phyloP scores from a whole-genome alignment of 1,140 invertebrate species.

The Idris sp. region DNA sequence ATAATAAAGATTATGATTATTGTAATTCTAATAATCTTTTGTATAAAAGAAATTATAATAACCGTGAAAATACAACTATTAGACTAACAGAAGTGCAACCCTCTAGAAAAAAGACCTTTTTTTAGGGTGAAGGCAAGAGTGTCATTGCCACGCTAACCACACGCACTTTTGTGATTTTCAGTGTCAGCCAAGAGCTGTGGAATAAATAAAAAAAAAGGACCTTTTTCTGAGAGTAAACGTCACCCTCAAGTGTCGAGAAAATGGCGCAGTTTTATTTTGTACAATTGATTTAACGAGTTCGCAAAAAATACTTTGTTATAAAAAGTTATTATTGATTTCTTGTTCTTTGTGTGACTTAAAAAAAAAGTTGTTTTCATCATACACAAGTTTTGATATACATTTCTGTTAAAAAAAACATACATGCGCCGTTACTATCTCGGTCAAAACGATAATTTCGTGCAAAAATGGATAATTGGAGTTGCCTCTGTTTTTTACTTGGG shows the following conservation, averaged over 20 bases:
- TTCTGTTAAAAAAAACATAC: constrained; percentile 36
- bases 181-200: constrained; percentile 25
- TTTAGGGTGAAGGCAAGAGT: constrained; percentile 53
- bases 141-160: constrained; percentile 39
- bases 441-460: constrained; percentile 74
- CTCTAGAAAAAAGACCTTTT: constrained; percentile 31
- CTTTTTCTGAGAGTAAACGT: constrained; percentile 33
- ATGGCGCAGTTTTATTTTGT: constrained; percentile 63
- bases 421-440: constrained; percentile 62
- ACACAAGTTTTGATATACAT: constrained; percentile 30
- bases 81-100: constrained; percentile 64
- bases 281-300: too few relatives aligned
- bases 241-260: constrained; percentile 70
- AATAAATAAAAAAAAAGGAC: constrained; percentile 48
- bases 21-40: too few relatives aligned
- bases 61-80: constrained; percentile 67
- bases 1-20: too few relatives aligned
- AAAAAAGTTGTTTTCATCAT: constrained; percentile 8
- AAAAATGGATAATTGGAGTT: constrained; percentile 75
- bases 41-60: too few relatives aligned
- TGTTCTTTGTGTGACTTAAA: constrained; percentile 3
- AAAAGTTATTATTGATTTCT: too few relatives aligned
- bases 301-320: too few relatives aligned
- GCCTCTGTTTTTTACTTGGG: constrained; percentile 70
- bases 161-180: constrained; percentile 38